Evolutionary conservation across 2,888 invertebrate genomes (phyloP).

Genomic region (Drosophila nr. medialis): DNA sequence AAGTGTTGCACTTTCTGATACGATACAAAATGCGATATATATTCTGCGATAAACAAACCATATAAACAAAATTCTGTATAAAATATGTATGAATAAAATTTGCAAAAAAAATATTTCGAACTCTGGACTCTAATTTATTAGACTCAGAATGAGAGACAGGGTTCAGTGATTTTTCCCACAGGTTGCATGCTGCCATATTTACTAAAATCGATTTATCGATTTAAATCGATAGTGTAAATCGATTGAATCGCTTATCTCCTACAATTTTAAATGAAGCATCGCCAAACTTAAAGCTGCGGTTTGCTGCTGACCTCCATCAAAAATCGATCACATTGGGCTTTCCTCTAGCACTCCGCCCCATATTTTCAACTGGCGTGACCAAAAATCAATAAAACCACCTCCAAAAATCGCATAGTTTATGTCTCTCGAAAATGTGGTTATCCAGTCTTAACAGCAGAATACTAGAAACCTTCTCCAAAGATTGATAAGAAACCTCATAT

Average conservation of each 20-base stretch:
- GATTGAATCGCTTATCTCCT: too few relatives aligned
- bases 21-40: not conserved
- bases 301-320: not conserved
- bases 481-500: not conserved
- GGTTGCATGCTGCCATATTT: accelerated
- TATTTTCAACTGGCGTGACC: too few relatives aligned
- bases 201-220: too few relatives aligned
- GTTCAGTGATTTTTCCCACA: not conserved
- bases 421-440: not conserved
- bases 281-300: not conserved
- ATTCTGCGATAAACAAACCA: accelerated
- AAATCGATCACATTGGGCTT: not conserved
- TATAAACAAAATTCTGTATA: not conserved
- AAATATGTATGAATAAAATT: not conserved
- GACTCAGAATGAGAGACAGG: not conserved
- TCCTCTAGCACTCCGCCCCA: not conserved
- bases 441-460: not conserved
- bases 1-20: not conserved
- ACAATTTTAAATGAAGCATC: not conserved
- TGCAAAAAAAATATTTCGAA: not conserved
- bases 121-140: not conserved
- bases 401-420: not conserved
- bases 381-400: not conserved
- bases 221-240: too few relatives aligned
- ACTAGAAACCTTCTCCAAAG: not conserved